Conservation (phyloP, 2,113 vertebrate genomes). For the Cyanistes caeruleus region DNA sequence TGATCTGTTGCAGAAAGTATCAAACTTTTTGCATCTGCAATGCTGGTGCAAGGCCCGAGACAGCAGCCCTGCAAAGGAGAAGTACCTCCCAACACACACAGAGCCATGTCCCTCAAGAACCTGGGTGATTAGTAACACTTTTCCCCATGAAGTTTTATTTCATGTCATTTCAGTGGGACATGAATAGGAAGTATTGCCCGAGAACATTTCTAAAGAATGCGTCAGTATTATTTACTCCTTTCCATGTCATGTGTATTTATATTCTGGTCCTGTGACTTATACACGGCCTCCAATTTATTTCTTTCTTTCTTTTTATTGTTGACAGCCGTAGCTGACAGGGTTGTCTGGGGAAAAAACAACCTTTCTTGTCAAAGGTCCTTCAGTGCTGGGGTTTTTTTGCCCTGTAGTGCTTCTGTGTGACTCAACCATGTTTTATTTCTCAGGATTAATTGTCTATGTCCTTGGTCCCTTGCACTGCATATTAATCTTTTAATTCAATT, state of each 20-base stretch:
- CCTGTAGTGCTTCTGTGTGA: not conserved
- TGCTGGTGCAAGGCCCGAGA: not conserved
- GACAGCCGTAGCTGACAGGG: slow-evolving; percentile 50
- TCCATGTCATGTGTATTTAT: slow-evolving; percentile 56
- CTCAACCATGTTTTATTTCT: slow-evolving; percentile 16
- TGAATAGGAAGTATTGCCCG: slow-evolving; percentile 8
- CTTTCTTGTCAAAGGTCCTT: slow-evolving; percentile 44
- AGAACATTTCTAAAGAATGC: slow-evolving; percentile 46
- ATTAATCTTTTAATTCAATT: slow-evolving; percentile 61
- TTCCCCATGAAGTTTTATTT: slow-evolving; percentile 19
- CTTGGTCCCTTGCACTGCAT: not conserved
- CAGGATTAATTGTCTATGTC: slow-evolving; percentile 14
- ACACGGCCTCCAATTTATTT: slow-evolving; percentile 82
- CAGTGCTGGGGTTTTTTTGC: not conserved
- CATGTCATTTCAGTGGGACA: not conserved
- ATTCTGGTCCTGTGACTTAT: slow-evolving; percentile 84
- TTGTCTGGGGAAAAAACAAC: not conserved
- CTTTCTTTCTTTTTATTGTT: slow-evolving; percentile 76
- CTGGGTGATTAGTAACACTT: not conserved
- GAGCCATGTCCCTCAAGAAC: not conserved
- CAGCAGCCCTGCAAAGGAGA: not conserved
- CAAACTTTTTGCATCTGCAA: not conserved
- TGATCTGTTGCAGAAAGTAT: not conserved
- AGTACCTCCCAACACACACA: not conserved
- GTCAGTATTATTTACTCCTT: slow-evolving; percentile 55